These are phyloP conservation scores for Folsomia manolachei DNA, from an alignment of 2,888 invertebrate species.

Conservation along the genomic window DNA sequence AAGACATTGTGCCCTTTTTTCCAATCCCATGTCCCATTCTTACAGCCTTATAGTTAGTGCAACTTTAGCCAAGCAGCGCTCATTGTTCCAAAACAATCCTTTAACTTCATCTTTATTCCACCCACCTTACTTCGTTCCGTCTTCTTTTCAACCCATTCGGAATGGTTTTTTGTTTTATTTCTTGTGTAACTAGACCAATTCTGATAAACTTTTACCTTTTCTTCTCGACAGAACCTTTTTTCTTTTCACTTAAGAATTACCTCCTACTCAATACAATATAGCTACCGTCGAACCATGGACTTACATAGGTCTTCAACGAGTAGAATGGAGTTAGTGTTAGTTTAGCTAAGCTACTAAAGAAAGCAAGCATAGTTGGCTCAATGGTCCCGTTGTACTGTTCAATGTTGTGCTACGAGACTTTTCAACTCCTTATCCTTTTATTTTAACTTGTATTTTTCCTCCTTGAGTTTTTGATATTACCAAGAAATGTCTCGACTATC, in stretches of 20 bases:
- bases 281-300: no score
- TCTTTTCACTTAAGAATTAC: not conserved
- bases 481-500: conserved; percentile 14
- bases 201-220: not conserved
- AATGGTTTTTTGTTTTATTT: not conserved
- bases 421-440: no score
- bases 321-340: not conserved
- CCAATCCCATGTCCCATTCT: not conserved
- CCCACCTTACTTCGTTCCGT: not conserved
- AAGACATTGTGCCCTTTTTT: not conserved
- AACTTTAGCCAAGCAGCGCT: no score
- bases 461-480: not conserved
- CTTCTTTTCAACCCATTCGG: not conserved
- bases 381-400: no score
- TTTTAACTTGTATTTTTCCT: not conserved
- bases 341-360: not conserved
- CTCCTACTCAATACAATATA: not conserved
- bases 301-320: no score
- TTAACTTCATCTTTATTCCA: conserved; percentile 1
- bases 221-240: not conserved
- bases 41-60: no score
- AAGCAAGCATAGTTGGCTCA: no score
- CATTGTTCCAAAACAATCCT: conserved; percentile 6
- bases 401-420: no score
- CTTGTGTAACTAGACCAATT: not conserved